Percentiles rank a stretch among this genome's conserved stretches.
Conservation (phyloP, 2,888 invertebrate species). For the Augochlorella aurata region DNA sequence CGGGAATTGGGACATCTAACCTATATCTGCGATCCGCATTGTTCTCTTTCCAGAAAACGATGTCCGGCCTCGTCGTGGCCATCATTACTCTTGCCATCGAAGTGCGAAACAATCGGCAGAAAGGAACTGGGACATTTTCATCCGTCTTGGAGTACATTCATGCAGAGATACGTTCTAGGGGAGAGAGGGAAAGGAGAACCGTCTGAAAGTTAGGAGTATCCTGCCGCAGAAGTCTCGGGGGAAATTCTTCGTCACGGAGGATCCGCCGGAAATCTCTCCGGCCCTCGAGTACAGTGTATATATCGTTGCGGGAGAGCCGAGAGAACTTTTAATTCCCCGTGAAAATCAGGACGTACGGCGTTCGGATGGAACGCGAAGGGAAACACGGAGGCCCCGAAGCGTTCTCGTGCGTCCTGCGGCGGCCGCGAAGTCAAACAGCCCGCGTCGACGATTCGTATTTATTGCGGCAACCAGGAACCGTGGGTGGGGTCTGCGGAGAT, state of each 20-base stretch:
- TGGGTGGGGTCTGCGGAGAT: conserved; percentile 55
- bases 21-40: neutral
- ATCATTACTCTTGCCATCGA: neutral
- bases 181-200: neutral
- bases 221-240: conserved; percentile 64
- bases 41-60: neutral
- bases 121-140: neutral
- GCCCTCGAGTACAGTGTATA: conserved; percentile 2
- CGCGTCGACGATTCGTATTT: conserved; percentile 66
- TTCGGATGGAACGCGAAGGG: conserved; percentile 1
- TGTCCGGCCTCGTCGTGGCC: neutral
- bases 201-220: conserved; percentile 39
- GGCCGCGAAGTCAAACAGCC: conserved; percentile 47
- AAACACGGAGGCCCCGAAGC: conserved; percentile 20
- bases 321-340: conserved; percentile 67
- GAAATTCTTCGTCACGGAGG: conserved; percentile 72
- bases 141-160: conserved; percentile 4
- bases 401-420: neutral
- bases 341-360: conserved; percentile 62
- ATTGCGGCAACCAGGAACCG: conserved; percentile 57
- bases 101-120: conserved; percentile 7
- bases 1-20: no score
- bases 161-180: neutral
- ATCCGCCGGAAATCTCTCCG: conserved; percentile 54
- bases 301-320: neutral